Evolutionary conservation across 2,113 vertebrate genomes (phyloP), one percentile per base, ranked within the genome.

Genomic region (Oceanites oceanicus): DNA sequence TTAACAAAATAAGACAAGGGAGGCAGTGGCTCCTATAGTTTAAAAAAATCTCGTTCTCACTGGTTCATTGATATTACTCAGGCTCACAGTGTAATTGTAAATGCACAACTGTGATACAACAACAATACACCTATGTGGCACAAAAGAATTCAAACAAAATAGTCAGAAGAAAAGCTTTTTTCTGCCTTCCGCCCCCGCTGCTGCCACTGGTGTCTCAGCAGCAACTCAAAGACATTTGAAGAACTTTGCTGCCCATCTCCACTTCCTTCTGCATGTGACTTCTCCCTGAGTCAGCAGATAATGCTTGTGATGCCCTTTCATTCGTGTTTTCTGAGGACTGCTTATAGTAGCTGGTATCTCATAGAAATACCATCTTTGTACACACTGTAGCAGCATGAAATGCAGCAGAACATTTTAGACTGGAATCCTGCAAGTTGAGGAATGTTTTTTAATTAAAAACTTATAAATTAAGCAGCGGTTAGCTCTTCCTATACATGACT

Each of bases 251-350:
- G 61, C 68, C 70, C 88, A 52, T 80, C 70, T 86, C 73, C 34
- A 44, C 68, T 91, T 95, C 74, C 86, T 94, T 61, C 36, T 65
- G 93, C 94, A 88, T 34, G 55, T 84, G 90, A 89, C 55, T 92
- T 89, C 52, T 77, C 73, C 74, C 67, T 34, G 23, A 90, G 86
- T 96, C 96, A 90, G 96, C 96, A 95, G 85, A 92, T 75, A 92
- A 88, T 25, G 50, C 78, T 65, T 86, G 72, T 88, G 94, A 90
- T 81, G 59, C 71, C 81, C 75, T 88, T 86, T 86, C 78, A 86
- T n/a, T 70, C 1, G 1, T 74, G 45, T 58, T 83, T 96, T 82
- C 92, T 68, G 66, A 89, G 63, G 71, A 52, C 61, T 90, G 74
- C n/a, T 56, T 40, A 82, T 5, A 75, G 58, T 50, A 92, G 85